Percentiles rank a stretch among this genome's conserved stretches.
Conservation (phyloP, 2,888 invertebrate genomes). For the Glyphotaelius pellucidus region DNA sequence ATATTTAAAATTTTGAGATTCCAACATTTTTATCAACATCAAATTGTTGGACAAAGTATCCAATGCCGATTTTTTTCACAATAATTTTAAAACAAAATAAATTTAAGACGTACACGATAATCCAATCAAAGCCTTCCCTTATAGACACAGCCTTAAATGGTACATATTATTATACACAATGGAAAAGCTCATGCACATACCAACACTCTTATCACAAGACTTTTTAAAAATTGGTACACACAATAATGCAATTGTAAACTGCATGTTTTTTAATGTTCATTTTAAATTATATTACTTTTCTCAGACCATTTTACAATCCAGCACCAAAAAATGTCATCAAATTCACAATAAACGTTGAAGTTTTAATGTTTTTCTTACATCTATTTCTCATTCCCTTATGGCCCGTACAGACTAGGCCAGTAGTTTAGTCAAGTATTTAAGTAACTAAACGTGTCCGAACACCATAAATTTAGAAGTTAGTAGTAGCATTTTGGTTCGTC, state of each 20-base stretch:
- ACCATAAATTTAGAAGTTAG: too few species aligned
- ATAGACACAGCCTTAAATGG: slow-evolving; percentile 2
- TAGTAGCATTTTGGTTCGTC: too few species aligned
- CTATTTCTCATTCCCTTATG: not conserved
- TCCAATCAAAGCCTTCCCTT: not conserved
- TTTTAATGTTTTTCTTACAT: not conserved
- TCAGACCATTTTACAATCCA: not conserved
- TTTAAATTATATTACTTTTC: not conserved
- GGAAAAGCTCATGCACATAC: not conserved
- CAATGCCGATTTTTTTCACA: not conserved
- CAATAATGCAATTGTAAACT: not conserved
- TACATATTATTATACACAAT: not conserved
- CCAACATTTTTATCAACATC: not conserved
- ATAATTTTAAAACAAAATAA: not conserved
- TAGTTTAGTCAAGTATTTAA: too few species aligned
- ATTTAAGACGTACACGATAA: not conserved
- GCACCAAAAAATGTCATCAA: not conserved
- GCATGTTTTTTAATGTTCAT: not conserved
- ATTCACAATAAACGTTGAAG: not conserved
- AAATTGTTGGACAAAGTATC: not conserved
- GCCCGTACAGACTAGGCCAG: too few species aligned
- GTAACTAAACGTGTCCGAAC: too few species aligned
- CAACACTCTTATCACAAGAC: not conserved
- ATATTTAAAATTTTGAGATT: not conserved
- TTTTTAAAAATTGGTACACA: not conserved